Percentiles rank a stretch among this genome's conserved stretches.
Conservation (phyloP, 2,797 vertebrate genomes). For the Pangasius sanitwongsei region DNA sequence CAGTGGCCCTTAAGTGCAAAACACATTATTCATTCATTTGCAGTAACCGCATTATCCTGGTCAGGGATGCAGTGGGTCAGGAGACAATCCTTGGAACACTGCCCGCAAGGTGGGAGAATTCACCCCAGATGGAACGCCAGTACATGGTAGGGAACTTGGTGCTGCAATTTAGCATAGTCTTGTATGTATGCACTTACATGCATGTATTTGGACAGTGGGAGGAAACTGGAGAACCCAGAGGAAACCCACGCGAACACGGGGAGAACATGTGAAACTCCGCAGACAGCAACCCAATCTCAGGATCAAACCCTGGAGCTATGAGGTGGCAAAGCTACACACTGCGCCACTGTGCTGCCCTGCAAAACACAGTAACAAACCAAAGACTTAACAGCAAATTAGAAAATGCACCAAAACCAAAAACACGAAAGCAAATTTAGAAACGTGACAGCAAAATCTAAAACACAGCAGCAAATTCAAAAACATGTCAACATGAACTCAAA, state of each 20-base stretch:
- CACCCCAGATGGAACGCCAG: neutral
- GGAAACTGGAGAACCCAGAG: neutral
- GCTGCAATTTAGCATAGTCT: neutral
- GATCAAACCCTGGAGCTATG: neutral
- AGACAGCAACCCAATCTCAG: neutral
- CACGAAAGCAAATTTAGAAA: neutral
- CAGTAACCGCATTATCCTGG: neutral
- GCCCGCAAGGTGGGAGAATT: neutral
- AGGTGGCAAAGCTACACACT: neutral
- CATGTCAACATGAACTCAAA: neutral
- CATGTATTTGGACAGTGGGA: neutral
- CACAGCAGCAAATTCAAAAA: neutral
- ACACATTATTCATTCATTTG: conserved; percentile 2
- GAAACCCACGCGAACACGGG: neutral
- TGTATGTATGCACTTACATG: neutral
- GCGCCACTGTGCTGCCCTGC: neutral
- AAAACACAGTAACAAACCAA: neutral
- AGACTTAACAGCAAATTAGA: neutral
- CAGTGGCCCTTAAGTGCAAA: neutral
- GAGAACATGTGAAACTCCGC: neutral
- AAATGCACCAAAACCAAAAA: neutral
- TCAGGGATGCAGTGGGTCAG: neutral
- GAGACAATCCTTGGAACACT: neutral
- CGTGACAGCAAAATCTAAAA: neutral
- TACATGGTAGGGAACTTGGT: neutral